Percentiles rank a stretch among this genome's conserved stretches.
These are phyloP conservation scores for Rhadina sibilatrix DNA, from an alignment of 2,113 vertebrate genomes.

Conservation along the genomic window DNA sequence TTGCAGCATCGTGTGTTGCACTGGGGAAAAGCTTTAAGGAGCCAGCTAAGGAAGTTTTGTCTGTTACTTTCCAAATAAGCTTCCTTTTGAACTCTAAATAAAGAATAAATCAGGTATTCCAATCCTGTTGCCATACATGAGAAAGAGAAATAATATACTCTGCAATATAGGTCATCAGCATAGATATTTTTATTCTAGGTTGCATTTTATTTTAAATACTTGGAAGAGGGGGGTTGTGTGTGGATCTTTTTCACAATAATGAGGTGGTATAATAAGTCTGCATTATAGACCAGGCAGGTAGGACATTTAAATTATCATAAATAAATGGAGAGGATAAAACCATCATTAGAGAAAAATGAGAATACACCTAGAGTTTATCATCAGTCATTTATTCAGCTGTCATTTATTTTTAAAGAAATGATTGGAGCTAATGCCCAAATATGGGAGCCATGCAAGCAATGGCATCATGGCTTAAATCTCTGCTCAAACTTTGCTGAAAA, in stretches of 20 bases:
- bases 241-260: not conserved
- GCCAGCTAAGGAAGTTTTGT: not conserved
- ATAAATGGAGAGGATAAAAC: slow-evolving; percentile 1
- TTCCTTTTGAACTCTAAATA: not conserved
- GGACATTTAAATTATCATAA: slow-evolving; percentile 6
- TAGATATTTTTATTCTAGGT: slow-evolving; percentile 19
- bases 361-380: not conserved
- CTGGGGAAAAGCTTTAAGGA: not conserved
- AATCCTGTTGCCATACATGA: not conserved
- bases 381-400: not conserved
- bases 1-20: not conserved
- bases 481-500: not conserved
- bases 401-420: not conserved
- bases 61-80: not conserved
- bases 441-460: not conserved
- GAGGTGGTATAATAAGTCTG: not conserved
- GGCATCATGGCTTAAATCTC: not conserved
- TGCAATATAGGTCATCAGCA: slow-evolving; percentile 9
- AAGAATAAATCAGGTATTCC: slow-evolving; percentile 19
- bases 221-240: not conserved
- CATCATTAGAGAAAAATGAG: slow-evolving; percentile 3
- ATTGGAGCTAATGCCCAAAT: not conserved
- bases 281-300: not conserved
- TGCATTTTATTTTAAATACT: slow-evolving; percentile 31
- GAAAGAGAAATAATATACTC: not conserved